Conservation (phyloP, 2,113 vertebrate genomes). For the Chitala chitala region DNA sequence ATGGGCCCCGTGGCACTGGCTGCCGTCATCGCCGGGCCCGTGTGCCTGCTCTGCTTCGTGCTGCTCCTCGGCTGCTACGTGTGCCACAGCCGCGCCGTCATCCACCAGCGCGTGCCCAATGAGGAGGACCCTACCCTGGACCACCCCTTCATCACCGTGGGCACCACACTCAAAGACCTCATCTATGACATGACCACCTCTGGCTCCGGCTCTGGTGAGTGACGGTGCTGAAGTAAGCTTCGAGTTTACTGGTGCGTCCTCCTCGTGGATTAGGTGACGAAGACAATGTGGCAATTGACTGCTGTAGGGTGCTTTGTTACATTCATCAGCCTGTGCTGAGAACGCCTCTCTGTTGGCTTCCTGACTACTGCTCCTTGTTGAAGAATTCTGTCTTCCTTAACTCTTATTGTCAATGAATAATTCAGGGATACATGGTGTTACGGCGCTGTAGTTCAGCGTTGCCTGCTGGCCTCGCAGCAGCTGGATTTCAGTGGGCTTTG, state of each 20-base stretch:
- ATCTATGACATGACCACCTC: slow-evolving; percentile 99
- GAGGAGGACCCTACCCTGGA: slow-evolving; percentile 92
- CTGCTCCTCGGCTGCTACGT: slow-evolving; percentile 87
- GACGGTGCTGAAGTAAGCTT: not conserved
- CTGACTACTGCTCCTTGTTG: not conserved
- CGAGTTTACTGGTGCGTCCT: no score
- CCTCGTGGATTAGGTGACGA: no score
- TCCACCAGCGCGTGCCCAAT: slow-evolving; percentile 89
- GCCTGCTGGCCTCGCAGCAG: no score
- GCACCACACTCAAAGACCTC: slow-evolving; percentile 92
- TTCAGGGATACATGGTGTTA: no score
- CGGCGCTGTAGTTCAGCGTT: no score
- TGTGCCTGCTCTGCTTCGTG: slow-evolving; percentile 89
- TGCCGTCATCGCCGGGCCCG: slow-evolving; percentile 86
- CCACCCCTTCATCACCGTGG: slow-evolving; percentile 91
- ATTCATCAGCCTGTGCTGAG: not conserved
- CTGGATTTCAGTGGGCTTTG: no score
- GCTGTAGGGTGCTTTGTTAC: not conserved
- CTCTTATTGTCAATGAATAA: no score
- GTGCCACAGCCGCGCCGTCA: slow-evolving; percentile 83
- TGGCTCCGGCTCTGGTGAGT: slow-evolving; percentile 86
- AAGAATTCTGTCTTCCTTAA: not conserved
- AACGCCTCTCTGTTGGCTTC: not conserved
- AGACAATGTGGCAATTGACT: not conserved
- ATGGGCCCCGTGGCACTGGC: slow-evolving; percentile 88